Percentiles rank a stretch among this genome's conserved stretches.
Evolutionary conservation across 2,888 invertebrate genomes (phyloP).

Genomic region (Cabera pusaria): DNA sequence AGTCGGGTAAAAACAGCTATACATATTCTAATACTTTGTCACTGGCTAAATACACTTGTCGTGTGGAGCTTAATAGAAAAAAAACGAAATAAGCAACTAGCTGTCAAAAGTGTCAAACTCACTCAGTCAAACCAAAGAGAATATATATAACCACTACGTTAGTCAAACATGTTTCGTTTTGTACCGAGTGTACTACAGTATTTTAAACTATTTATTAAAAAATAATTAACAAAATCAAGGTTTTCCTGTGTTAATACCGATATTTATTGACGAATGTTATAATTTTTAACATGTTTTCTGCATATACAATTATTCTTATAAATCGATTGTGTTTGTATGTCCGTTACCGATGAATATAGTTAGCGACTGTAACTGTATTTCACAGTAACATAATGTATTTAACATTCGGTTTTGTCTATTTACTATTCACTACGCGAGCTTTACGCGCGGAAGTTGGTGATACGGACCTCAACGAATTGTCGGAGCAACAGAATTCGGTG

Average conservation of each 20-base stretch:
- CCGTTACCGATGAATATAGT: constrained; percentile 4
- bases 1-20: too few species aligned
- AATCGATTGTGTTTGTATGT: constrained; percentile 1
- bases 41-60: too few species aligned
- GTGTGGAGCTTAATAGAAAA: too few species aligned
- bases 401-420: constrained; percentile 63
- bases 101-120: too few species aligned
- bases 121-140: too few species aligned
- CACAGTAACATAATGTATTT: constrained; percentile 39
- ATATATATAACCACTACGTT: too few species aligned
- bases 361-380: constrained; percentile 10
- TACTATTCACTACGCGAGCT: constrained; percentile 42
- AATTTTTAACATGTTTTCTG: constrained; percentile 3
- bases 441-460: constrained; percentile 51
- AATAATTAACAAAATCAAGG: too few species aligned
- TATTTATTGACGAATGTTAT: background rate
- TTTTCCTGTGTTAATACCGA: too few species aligned
- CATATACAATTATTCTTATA: background rate
- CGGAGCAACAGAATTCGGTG: constrained; percentile 73
- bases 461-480: constrained; percentile 73
- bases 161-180: too few species aligned
- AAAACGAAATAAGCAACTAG: too few species aligned
- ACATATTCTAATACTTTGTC: too few species aligned
- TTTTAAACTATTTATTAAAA: background rate
- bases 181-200: background rate